phyloP scores from a whole-genome alignment of 35 echinoderm and acorn worm genomes.

The Stichopus chloronotus region DNA sequence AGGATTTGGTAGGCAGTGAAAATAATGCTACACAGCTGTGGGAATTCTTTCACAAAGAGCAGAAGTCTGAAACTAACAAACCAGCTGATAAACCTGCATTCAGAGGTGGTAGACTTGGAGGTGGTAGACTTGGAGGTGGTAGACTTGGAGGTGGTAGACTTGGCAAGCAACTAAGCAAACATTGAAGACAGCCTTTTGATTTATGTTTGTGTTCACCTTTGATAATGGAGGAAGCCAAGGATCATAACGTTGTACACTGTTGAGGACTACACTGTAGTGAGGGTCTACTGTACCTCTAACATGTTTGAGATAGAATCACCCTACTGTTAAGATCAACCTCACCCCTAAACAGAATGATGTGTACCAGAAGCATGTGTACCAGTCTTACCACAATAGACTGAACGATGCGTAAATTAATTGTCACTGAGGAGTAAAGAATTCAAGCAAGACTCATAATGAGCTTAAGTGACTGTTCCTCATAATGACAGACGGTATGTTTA shows the following conservation, averaged over 20 bases:
- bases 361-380: too few relatives aligned
- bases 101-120: background rate
- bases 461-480: too few relatives aligned
- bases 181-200: background rate
- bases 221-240: background rate
- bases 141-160: background rate
- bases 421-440: too few relatives aligned
- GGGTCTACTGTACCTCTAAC: too few relatives aligned
- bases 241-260: background rate
- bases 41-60: slow-evolving; percentile 85
- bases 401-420: too few relatives aligned
- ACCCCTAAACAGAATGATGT: too few relatives aligned
- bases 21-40: slow-evolving; percentile 78
- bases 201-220: background rate
- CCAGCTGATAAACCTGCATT: background rate
- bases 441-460: too few relatives aligned
- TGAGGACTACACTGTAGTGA: background rate
- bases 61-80: background rate
- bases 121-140: background rate
- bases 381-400: too few relatives aligned
- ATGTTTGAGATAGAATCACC: too few relatives aligned
- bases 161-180: slow-evolving; percentile 12
- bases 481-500: too few relatives aligned
- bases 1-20: slow-evolving; percentile 62
- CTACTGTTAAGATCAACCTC: too few relatives aligned